Conservation (phyloP, 2,888 invertebrate genomes). For the Punctoribates punctum region DNA sequence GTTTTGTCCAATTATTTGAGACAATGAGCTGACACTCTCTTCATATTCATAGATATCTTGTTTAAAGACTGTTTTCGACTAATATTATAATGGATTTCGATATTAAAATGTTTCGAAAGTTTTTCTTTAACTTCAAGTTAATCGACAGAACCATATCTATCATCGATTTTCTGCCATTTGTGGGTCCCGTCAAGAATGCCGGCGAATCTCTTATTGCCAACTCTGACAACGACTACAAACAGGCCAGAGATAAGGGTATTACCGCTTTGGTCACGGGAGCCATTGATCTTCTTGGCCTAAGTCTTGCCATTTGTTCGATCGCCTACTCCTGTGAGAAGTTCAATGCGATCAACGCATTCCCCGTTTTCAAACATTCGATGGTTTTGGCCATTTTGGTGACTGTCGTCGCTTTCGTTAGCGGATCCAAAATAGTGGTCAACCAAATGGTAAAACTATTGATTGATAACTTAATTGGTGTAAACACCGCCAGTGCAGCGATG, state of each 20-base stretch:
- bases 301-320: constrained; percentile 28
- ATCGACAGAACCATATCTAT: constrained; percentile 17
- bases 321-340: constrained; percentile 36
- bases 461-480: constrained; percentile 33
- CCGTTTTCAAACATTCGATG: constrained; percentile 6
- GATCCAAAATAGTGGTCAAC: constrained; percentile 34
- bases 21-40: background rate
- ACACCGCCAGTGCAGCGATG: constrained; percentile 33
- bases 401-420: constrained; percentile 26
- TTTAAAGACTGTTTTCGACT: background rate
- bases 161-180: constrained; percentile 38
- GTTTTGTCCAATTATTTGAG: background rate
- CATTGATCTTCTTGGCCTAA: constrained; percentile 34
- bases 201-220: constrained; percentile 34
- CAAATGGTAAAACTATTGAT: constrained; percentile 31
- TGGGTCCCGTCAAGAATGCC: constrained; percentile 40
- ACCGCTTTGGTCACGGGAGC: constrained; percentile 38
- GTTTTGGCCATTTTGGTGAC: constrained; percentile 19
- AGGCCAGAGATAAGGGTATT: constrained; percentile 35
- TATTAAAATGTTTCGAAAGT: background rate
- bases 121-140: background rate
- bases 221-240: background rate
- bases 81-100: background rate
- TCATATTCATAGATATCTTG: background rate
- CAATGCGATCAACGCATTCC: constrained; percentile 23